Base-by-base conservation (phyloP, 2,888 invertebrate species). In the Ennomos erosarius region DNA sequence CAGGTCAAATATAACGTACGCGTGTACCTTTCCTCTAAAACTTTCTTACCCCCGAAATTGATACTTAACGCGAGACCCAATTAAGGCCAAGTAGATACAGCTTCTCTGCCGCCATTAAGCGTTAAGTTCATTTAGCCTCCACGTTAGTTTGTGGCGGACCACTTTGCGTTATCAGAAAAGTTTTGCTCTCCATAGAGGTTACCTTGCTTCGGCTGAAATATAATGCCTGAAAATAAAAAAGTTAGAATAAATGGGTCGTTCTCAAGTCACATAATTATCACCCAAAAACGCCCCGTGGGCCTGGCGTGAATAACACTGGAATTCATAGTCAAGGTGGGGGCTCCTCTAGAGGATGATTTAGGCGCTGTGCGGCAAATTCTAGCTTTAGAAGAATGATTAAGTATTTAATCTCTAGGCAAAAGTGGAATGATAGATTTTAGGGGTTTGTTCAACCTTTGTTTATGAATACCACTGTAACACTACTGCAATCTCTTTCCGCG, bases 121-220 rank as follows among this genome's bases (percentile, higher is more conserved):
- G 73, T 72, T 74, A 76, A 81, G 70, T 80, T 80, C 76, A 77
- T 80, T 80, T 71, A 71, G 61, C 66, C 75, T 64, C 62, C 75
- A 75, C 78, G 75, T 74, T 74, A 70, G 70, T 72, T 73, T 74
- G 74, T 68, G 71, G 74, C 70, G 42, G 68, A 72, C 70, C 73
- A 79, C 77, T 78, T 75, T 69, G 36, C 54, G 70, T 70, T 83
- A 82, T 79, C 75, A 79, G 74, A 76, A 81, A 84, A 82, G 69
- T 84, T 79, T 78, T 64, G 51, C 67, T 54, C 62, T 73, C 75
- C 65, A 59, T 59, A 53, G 58, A 65, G 69, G 69, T 58, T 49
- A 45, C 49, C 46, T 53, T 42, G 54, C 43, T 50, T 47, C 10
- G 12, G 13, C 42, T 40, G 11, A 10, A 39, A 48, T 37, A 43